Conservation (phyloP, 2,797 vertebrate genomes). For the Scyliorhinus canicula region DNA sequence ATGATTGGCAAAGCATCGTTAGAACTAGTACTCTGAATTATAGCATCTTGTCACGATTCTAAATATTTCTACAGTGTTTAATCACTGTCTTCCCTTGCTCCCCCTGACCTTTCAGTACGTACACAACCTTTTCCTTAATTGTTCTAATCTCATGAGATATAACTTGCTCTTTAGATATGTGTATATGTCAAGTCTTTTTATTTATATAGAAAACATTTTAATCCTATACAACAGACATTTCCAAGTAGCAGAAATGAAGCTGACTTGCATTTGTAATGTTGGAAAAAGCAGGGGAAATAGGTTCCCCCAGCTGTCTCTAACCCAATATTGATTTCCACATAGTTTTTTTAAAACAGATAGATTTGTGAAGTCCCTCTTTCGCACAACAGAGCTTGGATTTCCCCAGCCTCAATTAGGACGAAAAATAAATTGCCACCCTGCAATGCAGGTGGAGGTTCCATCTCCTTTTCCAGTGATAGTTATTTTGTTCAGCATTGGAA, state of each 20-base stretch:
- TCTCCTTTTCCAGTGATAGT: no score
- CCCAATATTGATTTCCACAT: neutral
- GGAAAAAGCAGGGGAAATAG: neutral
- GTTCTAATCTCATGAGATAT: neutral
- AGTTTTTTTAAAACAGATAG: neutral
- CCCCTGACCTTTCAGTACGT: neutral
- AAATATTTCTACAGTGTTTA: conserved; percentile 5
- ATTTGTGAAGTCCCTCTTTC: neutral
- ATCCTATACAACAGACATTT: neutral
- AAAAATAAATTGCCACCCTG: no score
- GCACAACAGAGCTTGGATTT: neutral
- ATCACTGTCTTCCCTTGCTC: neutral
- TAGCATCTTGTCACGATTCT: neutral
- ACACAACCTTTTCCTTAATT: neutral
- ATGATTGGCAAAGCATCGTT: neutral
- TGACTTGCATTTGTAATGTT: neutral
- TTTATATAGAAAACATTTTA: neutral
- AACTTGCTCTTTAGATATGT: neutral
- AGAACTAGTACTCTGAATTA: neutral
- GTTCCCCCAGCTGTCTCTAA: neutral
- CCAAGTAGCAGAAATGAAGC: neutral
- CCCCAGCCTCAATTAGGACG: no score
- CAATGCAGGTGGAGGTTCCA: no score
- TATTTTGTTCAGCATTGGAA: no score
- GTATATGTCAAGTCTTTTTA: neutral